Percentiles rank a stretch among this genome's conserved stretches.
Conservation (phyloP, 2,113 vertebrate genomes). For the Prolemur simus region DNA sequence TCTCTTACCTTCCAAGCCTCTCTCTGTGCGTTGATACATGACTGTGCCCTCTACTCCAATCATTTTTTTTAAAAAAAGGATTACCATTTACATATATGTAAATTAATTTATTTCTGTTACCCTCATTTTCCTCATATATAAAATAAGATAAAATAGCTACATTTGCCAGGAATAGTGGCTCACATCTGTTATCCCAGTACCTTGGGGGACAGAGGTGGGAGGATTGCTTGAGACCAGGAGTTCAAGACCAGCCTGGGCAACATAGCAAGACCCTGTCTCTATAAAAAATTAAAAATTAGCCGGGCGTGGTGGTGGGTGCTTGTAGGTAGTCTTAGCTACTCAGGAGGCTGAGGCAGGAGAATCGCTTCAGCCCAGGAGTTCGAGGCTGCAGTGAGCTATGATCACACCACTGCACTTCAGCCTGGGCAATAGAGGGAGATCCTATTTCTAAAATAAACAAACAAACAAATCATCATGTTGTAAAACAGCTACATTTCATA, state of each 20-base stretch:
- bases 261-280: too few species aligned
- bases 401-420: not conserved
- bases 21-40: not conserved
- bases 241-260: not conserved
- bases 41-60: not conserved
- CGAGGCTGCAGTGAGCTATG: not conserved
- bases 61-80: not conserved
- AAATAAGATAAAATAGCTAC: not conserved
- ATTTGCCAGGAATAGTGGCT: not conserved
- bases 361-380: not conserved
- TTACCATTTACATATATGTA: not conserved
- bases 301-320: rapidly evolving
- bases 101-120: not conserved
- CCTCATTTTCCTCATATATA: not conserved
- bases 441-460: too few species aligned
- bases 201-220: not conserved
- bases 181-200: not conserved
- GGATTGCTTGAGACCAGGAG: not conserved
- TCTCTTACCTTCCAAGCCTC: not conserved
- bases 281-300: too few species aligned
- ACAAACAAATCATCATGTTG: too few species aligned
- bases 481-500: not conserved
- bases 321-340: not conserved
- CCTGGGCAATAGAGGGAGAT: not conserved
- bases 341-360: not conserved